Conservation (phyloP, 2,113 vertebrate genomes). For the Aix galericulata region DNA sequence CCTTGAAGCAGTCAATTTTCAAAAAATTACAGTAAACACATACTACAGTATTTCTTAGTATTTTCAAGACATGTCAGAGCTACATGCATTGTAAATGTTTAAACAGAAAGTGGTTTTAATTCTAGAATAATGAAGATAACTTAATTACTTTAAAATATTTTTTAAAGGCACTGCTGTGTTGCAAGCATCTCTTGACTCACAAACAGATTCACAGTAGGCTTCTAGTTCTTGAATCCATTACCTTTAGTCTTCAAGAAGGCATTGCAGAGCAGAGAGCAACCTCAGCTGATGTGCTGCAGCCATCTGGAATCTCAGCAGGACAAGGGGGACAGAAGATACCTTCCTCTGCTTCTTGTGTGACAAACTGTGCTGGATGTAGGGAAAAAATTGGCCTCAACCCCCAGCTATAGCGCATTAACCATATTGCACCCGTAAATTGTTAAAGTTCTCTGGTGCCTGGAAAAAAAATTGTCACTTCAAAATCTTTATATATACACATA, state of each 20-base stretch:
- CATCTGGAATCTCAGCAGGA: not conserved
- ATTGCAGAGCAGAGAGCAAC: not conserved
- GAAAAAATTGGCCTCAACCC: not conserved
- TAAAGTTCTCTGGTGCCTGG: not conserved
- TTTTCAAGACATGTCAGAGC: not conserved
- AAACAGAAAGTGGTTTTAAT: not conserved
- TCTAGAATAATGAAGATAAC: not conserved
- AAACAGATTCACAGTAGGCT: not conserved
- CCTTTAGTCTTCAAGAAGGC: not conserved
- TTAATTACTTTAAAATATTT: not conserved
- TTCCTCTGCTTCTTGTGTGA: not conserved
- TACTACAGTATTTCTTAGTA: not conserved
- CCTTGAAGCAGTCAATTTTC: not conserved
- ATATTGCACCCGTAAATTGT: not conserved
- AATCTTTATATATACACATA: too few species aligned
- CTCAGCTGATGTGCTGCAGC: not conserved
- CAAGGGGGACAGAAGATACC: not conserved
- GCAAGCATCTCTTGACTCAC: not conserved
- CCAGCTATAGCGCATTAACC: fast-evolving
- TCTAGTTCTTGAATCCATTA: not conserved
- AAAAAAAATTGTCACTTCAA: not conserved
- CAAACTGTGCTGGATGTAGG: not conserved
- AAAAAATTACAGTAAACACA: not conserved
- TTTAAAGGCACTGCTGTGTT: not conserved
- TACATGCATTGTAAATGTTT: not conserved